Evolutionary conservation across 2,113 vertebrate species (phyloP), one percentile per base, ranked within the genome.

Genomic region (Prunella fulvescens): DNA sequence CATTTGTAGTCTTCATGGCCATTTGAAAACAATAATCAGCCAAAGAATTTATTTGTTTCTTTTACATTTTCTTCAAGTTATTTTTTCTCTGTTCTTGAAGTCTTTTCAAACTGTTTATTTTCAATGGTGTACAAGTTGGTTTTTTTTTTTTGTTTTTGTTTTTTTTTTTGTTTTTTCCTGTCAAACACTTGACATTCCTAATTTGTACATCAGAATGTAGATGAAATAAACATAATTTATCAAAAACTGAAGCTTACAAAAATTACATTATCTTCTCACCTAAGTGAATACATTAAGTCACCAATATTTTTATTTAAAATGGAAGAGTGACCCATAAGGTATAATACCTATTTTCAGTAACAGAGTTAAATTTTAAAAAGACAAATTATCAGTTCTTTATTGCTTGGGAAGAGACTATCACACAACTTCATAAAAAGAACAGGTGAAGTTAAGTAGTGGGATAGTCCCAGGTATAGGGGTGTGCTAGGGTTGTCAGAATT

Each of bases 301-400:
- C 3, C 22, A 89, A 31, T 42, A 56, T 12, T 18, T 72, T 3
- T 89, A 7, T 31, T 77, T 69, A 37, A 77, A 86, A 76, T 9
- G 29, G 5, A 25, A 33, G 3, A 60, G 4, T 3, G 3, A 39
- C 6, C 16, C 35, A 9, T n/a, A 31, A n/a, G 7, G 7, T 42
- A n/a, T n/a, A 58, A 64, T 7, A 10, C 7, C 3, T 54, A 54
- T 60, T 72, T 82, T 44, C 5, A 12, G 33, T 45, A 50, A n/a
- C 39, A 60, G 13, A 12, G 33, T 42, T 31, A 51, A 47, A 73
- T 69, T 67, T n/a, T 12, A 11, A 53, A 62, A 44, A 40, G 19
- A 54, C 4, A 60, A 77, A 67, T 11, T n/a, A 3, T 11, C 5
- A 54, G 6, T 29, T 72, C 22, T 37, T 83, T 31, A 12, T 70